phyloP scores from a whole-genome alignment of 2,113 vertebrate genomes.

The Sigmodon hispidus region DNA sequence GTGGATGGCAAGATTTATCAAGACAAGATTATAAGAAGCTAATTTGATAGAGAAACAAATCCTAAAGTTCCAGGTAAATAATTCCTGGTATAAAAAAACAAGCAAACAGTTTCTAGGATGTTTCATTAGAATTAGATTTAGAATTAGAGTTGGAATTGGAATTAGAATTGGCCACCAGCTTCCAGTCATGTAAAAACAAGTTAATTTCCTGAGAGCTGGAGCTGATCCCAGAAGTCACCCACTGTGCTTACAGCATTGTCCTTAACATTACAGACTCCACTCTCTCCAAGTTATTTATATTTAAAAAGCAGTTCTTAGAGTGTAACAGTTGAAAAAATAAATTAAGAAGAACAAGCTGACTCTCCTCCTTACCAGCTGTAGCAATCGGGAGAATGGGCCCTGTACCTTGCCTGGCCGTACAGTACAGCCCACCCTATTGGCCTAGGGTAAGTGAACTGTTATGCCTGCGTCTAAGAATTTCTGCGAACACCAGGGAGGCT shows the following conservation, averaged over 20 bases:
- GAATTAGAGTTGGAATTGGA: neutral
- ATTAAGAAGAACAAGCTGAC: neutral
- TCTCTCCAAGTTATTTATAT: neutral
- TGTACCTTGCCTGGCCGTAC: too few relatives aligned
- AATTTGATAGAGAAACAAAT: neutral
- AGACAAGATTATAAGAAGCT: neutral
- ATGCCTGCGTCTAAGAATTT: too few relatives aligned
- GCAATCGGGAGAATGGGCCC: too few relatives aligned
- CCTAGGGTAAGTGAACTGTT: too few relatives aligned
- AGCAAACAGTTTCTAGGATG: neutral
- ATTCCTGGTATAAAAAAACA: neutral
- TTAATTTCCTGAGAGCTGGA: neutral
- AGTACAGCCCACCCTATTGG: too few relatives aligned
- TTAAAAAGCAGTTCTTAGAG: neutral
- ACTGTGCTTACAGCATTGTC: neutral
- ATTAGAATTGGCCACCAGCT: neutral
- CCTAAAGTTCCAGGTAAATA: neutral
- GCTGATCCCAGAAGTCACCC: neutral
- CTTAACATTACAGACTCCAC: neutral
- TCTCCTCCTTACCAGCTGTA: too few relatives aligned
- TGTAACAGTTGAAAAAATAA: neutral
- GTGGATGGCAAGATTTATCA: neutral
- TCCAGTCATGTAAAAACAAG: neutral
- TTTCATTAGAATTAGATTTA: neutral
- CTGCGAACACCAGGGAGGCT: too few relatives aligned